phyloP scores from a whole-genome alignment of 92 coral and sea anemone species.

The Plumapathes pennacea region DNA sequence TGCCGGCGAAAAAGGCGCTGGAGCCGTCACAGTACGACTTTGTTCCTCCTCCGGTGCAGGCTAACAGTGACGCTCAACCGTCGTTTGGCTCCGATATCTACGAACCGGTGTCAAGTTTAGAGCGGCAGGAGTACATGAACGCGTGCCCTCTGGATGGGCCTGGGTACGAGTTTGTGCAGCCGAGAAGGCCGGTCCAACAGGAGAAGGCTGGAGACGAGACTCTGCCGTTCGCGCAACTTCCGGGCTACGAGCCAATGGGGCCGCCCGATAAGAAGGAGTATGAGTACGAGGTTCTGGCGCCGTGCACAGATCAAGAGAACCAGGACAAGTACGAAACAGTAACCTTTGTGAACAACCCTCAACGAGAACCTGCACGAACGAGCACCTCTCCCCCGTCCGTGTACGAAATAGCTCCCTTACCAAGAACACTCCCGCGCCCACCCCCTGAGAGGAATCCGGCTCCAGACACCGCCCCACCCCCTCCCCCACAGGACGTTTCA shows the following conservation, averaged over 20 bases:
- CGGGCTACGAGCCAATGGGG: conserved; percentile 78
- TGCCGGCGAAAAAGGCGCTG: conserved; percentile 17
- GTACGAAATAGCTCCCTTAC: conserved; percentile 83
- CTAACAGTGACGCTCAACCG: background rate
- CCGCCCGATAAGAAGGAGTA: conserved; percentile 12
- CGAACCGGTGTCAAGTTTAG: conserved; percentile 21
- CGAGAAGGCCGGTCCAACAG: conserved; percentile 4
- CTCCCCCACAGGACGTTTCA: conserved; percentile 10
- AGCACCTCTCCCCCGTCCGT: conserved; percentile 33
- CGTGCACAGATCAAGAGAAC: conserved; percentile 8
- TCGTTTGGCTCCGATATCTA: conserved; percentile 14
- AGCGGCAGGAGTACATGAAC: background rate
- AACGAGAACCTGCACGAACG: background rate
- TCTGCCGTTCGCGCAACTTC: conserved; percentile 53
- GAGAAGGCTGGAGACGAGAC: conserved; percentile 46
- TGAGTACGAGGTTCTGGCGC: conserved; percentile 42
- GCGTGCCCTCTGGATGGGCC: conserved; percentile 43
- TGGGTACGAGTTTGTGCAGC: conserved; percentile 37
- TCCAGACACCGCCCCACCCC: conserved; percentile 23
- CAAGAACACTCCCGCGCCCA: conserved; percentile 9
- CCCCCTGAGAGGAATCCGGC: conserved; percentile 17
- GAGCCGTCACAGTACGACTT: conserved; percentile 13
- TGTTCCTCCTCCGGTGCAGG: conserved; percentile 5
- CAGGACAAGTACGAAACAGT: too few relatives aligned
- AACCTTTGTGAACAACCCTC: background rate